Evolutionary conservation across 2,113 vertebrate species (phyloP).

Genomic region (Xenopus borealis): DNA sequence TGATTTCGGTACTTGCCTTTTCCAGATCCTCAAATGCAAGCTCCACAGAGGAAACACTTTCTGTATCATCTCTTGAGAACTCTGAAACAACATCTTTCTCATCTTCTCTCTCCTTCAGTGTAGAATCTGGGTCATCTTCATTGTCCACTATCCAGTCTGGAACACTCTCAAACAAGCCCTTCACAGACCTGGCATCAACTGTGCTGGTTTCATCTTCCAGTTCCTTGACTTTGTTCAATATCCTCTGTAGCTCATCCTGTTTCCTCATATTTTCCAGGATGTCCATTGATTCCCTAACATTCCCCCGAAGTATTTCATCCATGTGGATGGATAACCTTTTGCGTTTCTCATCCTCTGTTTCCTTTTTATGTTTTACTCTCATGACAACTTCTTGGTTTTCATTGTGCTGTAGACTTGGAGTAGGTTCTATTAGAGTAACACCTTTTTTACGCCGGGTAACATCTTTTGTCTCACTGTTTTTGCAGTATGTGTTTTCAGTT

Average conservation of each 20-base stretch:
- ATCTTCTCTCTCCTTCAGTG: slow-evolving; percentile 29
- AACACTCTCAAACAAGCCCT: slow-evolving; percentile 76
- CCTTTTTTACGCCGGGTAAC: slow-evolving; percentile 43
- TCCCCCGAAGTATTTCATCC: slow-evolving; percentile 84
- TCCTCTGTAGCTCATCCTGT: slow-evolving; percentile 78
- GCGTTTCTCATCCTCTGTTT: slow-evolving; percentile 77
- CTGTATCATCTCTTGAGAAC: slow-evolving; percentile 51
- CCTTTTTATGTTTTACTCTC: slow-evolving; percentile 66
- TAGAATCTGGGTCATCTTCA: slow-evolving; percentile 40
- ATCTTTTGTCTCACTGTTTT: slow-evolving; percentile 54
- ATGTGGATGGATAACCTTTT: slow-evolving; percentile 84
- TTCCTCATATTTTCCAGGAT: slow-evolving; percentile 78
- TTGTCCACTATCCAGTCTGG: slow-evolving; percentile 71
- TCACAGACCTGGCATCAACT: slow-evolving; percentile 73
- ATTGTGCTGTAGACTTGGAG: slow-evolving; percentile 39
- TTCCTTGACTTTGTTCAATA: slow-evolving; percentile 76
- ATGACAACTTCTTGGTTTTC: slow-evolving; percentile 60
- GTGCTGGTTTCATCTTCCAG: slow-evolving; percentile 78
- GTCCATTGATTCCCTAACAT: slow-evolving; percentile 72
- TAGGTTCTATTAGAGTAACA: slow-evolving; percentile 39
- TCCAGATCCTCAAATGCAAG: slow-evolving; percentile 85
- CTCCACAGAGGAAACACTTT: slow-evolving; percentile 69
- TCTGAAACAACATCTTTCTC: slow-evolving; percentile 48
- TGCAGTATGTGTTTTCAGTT: neutral
- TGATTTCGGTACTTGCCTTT: slow-evolving; percentile 83